phyloP scores from a whole-genome alignment of 2,797 vertebrate genomes.

The Pangasius sanitwongsei region DNA sequence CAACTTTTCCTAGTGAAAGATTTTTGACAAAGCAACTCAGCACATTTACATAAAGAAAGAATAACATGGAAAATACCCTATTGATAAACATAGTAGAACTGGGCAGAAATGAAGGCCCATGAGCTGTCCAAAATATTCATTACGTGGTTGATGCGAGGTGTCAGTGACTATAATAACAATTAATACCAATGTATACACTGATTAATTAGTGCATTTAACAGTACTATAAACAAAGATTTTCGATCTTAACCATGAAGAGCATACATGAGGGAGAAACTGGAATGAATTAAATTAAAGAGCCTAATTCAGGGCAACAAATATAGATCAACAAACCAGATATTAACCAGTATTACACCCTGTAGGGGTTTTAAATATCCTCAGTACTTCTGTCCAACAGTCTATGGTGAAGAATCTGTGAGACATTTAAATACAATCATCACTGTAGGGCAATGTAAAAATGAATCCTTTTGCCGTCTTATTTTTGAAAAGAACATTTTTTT shows the following conservation, averaged over 20 bases:
- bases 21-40: background rate
- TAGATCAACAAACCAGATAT: constrained; percentile 36
- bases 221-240: background rate
- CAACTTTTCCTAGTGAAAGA: background rate
- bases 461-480: background rate
- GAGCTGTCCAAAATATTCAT: background rate
- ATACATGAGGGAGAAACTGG: background rate
- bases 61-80: background rate
- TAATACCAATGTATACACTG: background rate
- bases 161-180: background rate
- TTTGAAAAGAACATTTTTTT: background rate
- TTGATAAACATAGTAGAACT: background rate
- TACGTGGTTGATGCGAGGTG: background rate
- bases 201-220: background rate
- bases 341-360: constrained; percentile 28
- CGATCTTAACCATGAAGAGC: background rate
- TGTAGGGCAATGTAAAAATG: background rate
- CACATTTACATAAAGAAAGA: background rate
- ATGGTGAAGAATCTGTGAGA: constrained; percentile 9
- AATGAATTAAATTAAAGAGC: constrained; percentile 26
- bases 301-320: constrained; percentile 23
- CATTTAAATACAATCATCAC: background rate
- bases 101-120: background rate
- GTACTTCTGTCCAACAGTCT: constrained; percentile 3
- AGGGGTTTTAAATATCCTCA: constrained; percentile 38